Percentiles rank a stretch among this genome's conserved stretches.
phyloP scores from a whole-genome alignment of 2,113 vertebrate species.

The Centrocercus urophasianus region DNA sequence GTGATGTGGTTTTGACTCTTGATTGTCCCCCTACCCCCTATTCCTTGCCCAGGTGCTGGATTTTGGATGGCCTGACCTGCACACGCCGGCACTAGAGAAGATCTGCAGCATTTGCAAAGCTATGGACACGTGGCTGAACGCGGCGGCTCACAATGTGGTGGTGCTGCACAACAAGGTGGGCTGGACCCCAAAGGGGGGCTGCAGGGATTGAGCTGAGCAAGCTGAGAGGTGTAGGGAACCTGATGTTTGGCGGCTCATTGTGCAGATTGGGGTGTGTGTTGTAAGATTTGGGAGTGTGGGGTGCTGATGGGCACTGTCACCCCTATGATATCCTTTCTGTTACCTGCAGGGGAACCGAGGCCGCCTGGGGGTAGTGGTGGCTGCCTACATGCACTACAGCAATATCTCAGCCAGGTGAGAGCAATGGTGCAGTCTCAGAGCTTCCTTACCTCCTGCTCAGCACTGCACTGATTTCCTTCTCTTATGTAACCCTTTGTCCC shows the following conservation, averaged over 20 bases:
- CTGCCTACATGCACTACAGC: slow-evolving; percentile 98
- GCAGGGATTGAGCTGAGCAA: fast-evolving
- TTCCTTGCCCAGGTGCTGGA: slow-evolving; percentile 86
- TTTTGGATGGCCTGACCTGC: slow-evolving; percentile 97
- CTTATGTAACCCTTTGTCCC: not conserved
- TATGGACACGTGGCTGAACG: slow-evolving; percentile 96
- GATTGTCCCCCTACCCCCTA: not conserved
- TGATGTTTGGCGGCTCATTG: not conserved
- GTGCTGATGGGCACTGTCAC: not conserved
- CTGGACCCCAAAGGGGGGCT: fast-evolving
- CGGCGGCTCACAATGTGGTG: slow-evolving; percentile 90
- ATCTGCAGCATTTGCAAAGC: slow-evolving; percentile 99
- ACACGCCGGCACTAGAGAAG: slow-evolving; percentile 95
- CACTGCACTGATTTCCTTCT: not conserved
- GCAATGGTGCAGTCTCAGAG: fast-evolving
- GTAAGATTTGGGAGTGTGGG: fast-evolving
- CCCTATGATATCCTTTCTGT: not conserved
- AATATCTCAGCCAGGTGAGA: slow-evolving; percentile 97
- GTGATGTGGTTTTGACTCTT: not conserved
- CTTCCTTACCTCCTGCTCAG: not conserved
- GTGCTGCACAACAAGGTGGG: slow-evolving; percentile 97
- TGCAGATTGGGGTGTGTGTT: not conserved
- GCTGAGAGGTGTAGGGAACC: not conserved
- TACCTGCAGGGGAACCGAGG: slow-evolving; percentile 90
- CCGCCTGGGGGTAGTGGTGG: slow-evolving; percentile 93